Base-by-base conservation (phyloP, 1,140 invertebrate genomes). In the Marisa cornuarietis region DNA sequence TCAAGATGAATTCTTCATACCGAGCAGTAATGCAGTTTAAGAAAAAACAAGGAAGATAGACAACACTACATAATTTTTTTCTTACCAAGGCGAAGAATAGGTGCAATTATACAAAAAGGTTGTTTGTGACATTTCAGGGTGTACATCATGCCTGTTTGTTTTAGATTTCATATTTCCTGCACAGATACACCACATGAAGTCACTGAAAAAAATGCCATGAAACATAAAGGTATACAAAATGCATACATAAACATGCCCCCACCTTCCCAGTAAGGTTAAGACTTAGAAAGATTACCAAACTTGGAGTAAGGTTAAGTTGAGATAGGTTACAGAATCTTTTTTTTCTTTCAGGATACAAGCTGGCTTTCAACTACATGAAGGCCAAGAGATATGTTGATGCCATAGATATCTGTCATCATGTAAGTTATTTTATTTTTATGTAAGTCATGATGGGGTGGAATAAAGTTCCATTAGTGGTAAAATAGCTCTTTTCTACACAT, bases 361-460 rank as follows among this genome's bases (percentile, higher is more conserved):
- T 99, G 13, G 96, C 96, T 0, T 97, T 97, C 87, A 96, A 96
- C 84, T 95, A 95, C 87, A 93, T 99, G 89, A 99, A 99, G 90
- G 95, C 95, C 6, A 98, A 97, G 90, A 92, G 95, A 78, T 97
- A 95, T 89, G 95, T 96, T 0, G 96, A 98, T 87, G 94, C 95
- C 9, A 96, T 98, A 85, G 95, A 96, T 86, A 93, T 95, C 2
- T 95, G 95, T 81, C 95, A 97, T 81, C 93, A 95, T 83, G 95
- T 92, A 88, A 89, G 89, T 90, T 68, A 62, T 52, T n/a, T 26
- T 13, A 71, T 20, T n/a, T n/a, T n/a, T n/a, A 71, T 14, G 18
- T n/a, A 9, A 68, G 24, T 14, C 22, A 42, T 24, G 14, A 68
- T 14, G 10, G 65, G 65, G 22, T n/a, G 65, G 65, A 22, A 13